Conservation (phyloP, 2,797 vertebrate species). For the Pogonophryne albipinna region DNA sequence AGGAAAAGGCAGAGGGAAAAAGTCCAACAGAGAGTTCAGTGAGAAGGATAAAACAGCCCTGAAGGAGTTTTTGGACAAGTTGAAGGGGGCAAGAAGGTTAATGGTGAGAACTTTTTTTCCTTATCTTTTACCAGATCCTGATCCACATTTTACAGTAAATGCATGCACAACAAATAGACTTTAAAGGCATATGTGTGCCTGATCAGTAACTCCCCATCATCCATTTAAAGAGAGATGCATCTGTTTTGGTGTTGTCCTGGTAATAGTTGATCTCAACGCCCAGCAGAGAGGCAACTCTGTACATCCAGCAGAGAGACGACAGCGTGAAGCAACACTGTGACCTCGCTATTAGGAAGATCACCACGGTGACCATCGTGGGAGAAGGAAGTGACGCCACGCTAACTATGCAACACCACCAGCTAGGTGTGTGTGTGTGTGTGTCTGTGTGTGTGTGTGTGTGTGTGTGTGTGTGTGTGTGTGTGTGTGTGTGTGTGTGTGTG, state of each 20-base stretch:
- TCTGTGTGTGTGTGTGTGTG: neutral
- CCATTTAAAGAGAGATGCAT: neutral
- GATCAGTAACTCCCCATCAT: neutral
- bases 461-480: too few species aligned
- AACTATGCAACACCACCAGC: constrained; percentile 79
- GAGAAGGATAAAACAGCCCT: constrained; percentile 75
- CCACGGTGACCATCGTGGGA: constrained; percentile 78
- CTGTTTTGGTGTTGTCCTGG: constrained; percentile 17
- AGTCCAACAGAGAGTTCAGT: constrained; percentile 73
- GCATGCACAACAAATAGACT: neutral
- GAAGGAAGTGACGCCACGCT: constrained; percentile 69
- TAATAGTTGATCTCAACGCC: constrained; percentile 84
- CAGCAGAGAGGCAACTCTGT: constrained; percentile 75
- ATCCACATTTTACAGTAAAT: neutral
- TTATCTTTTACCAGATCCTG: neutral
- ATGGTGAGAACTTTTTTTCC: constrained; percentile 75
- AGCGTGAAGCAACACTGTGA: constrained; percentile 79
- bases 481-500: neutral
- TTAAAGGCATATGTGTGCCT: neutral
- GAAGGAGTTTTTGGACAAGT: constrained; percentile 76
- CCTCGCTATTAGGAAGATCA: constrained; percentile 82
- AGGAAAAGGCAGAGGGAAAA: constrained; percentile 81
- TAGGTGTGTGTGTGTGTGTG: constrained; percentile 54
- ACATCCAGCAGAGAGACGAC: constrained; percentile 80
- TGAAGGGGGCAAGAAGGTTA: constrained; percentile 80